Percentiles rank a stretch among this genome's conserved stretches.
Evolutionary conservation across 2,888 invertebrate species (phyloP).

Genomic region (Sinopyrophorus schimmeli): DNA sequence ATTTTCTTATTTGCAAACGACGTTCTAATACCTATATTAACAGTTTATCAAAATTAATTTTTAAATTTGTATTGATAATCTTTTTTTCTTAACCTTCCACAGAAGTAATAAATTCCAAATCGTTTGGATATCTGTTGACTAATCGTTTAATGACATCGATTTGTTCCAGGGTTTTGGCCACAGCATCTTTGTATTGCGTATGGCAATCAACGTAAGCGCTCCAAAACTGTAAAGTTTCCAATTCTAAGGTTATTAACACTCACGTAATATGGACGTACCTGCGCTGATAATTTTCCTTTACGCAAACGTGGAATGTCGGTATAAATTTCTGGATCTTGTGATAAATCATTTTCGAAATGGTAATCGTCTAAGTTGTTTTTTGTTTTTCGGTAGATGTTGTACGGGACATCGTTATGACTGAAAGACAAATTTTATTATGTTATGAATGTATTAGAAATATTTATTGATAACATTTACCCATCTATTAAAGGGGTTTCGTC

Average conservation of each 20-base stretch:
- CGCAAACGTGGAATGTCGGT: slow-evolving; percentile 60
- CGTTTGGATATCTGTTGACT: slow-evolving; percentile 49
- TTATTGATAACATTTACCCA: slow-evolving; percentile 16
- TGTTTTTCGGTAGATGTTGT: slow-evolving; percentile 50
- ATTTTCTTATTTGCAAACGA: slow-evolving; percentile 58
- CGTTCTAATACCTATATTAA: slow-evolving; percentile 52
- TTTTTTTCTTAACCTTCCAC: slow-evolving; percentile 45
- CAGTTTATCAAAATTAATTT: background rate
- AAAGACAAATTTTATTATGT: slow-evolving; percentile 30
- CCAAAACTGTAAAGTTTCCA: slow-evolving; percentile 64
- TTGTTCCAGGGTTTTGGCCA: slow-evolving; percentile 62
- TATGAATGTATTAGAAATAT: background rate
- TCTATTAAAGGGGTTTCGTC: slow-evolving; percentile 21
- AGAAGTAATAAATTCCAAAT: slow-evolving; percentile 51
- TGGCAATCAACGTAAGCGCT: slow-evolving; percentile 60
- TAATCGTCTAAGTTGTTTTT: slow-evolving; percentile 54
- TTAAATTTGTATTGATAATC: background rate
- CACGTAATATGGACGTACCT: slow-evolving; percentile 54
- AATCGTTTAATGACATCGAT: slow-evolving; percentile 64
- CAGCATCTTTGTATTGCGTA: slow-evolving; percentile 61
- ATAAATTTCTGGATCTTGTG: slow-evolving; percentile 53
- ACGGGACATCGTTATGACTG: slow-evolving; percentile 60
- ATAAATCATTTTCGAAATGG: slow-evolving; percentile 52
- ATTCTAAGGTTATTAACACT: background rate
- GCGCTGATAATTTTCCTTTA: slow-evolving; percentile 60